Evolutionary conservation across 2,888 invertebrate species (phyloP), one percentile per base, ranked within the genome.

Genomic region (Gandaritis pyraliata): DNA sequence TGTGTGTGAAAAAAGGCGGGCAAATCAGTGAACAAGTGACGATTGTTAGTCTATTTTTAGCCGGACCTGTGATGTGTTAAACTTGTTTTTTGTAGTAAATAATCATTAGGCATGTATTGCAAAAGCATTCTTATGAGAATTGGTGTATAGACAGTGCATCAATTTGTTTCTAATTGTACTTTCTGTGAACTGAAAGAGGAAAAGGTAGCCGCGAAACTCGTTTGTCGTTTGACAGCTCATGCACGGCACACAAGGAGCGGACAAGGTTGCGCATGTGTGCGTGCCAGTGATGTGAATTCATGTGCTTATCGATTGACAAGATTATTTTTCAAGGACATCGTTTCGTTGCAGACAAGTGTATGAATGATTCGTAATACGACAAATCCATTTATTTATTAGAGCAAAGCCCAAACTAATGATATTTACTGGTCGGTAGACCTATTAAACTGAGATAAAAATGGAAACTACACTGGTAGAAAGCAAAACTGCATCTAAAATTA

Each of bases 291-390:
- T 90, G 90, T 87, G 85, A 88, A 87, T 88, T 87, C 84, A 83
- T 87, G 77, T 75, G 82, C 82, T 88, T 90, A 90, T 90, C 90
- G 90, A 90, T 90, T 88, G 83, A 78, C 75, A 78, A 85, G 88
- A 87, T 88, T 82, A 88, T 80, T 87, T 86, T 87, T 87, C 90
- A 90, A 90, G 89, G 90, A 72, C 88, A 77, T 64, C 65, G 60
- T 68, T 36, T 64, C 65, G 60, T 68, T 36, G 49, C 48, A 41
- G 66, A 73, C 71, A 65, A n/a, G 51, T 61, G 53, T 52, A 76
- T 72, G 68, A 70, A 71, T 72, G 64, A 65, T 60, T 69, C 43
- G 66, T 63, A 68, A 62, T 52, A 63, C 41, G 41, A 43, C 47
- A 11, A 51, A 46, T 49, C 15, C 18, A 53, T 43, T 45, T 53